Conservation (phyloP, 2,888 invertebrate genomes). For the Dascillus cervinus region DNA sequence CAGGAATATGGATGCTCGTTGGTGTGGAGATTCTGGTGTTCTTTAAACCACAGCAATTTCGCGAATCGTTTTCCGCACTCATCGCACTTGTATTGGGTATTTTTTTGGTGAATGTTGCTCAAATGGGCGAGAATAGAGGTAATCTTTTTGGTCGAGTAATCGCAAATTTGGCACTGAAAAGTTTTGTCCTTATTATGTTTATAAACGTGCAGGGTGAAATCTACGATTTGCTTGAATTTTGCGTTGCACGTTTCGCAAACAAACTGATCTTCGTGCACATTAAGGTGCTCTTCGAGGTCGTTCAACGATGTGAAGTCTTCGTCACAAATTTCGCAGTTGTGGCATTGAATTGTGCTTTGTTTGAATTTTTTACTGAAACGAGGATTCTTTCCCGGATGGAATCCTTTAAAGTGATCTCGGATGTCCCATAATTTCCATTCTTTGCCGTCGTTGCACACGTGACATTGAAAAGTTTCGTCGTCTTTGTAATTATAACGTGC, state of each 20-base stretch:
- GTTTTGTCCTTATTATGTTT: slow-evolving; percentile 4
- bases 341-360: no score
- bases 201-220: slow-evolving; percentile 16
- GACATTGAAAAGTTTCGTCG: no score
- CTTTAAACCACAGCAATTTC: neutral
- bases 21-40: slow-evolving; percentile 22
- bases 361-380: no score
- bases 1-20: slow-evolving; percentile 43
- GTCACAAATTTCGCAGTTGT: slow-evolving; percentile 14
- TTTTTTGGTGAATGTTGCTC: slow-evolving; percentile 1
- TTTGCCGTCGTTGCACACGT: no score
- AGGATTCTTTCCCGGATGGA: no score
- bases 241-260: slow-evolving; percentile 12
- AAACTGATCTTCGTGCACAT: slow-evolving; percentile 13
- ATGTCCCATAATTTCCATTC: no score
- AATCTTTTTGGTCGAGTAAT: neutral
- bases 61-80: slow-evolving; percentile 6
- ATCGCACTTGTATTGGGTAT: slow-evolving; percentile 1
- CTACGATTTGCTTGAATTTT: slow-evolving; percentile 15
- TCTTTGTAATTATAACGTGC: no score
- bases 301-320: slow-evolving; percentile 6
- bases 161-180: slow-evolving; percentile 10
- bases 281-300: slow-evolving; percentile 8
- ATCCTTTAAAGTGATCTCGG: no score
- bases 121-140: neutral